A percentile compares a stretch with the other conserved stretches of the same genome.
These are phyloP conservation scores for Papilio dardanus DNA, from an alignment of 1,140 invertebrate genomes.

Conservation along the genomic window DNA sequence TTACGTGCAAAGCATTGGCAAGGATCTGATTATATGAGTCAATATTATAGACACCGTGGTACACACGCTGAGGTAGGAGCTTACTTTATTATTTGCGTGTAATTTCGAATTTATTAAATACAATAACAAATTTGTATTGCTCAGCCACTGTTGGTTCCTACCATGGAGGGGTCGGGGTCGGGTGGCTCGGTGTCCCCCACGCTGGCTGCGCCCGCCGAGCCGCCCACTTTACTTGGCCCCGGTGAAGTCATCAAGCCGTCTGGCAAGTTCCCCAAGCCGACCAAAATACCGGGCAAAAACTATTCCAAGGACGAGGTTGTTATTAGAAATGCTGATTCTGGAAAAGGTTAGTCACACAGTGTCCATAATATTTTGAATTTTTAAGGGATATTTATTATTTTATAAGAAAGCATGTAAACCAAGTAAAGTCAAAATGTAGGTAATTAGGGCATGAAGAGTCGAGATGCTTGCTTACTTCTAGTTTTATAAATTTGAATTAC, in stretches of 20 bases:
- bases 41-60: conserved; percentile 92
- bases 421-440: conserved; percentile 36
- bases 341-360: conserved; percentile 89
- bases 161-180: conserved; percentile 72
- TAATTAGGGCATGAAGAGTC: conserved; percentile 53
- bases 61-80: conserved; percentile 86
- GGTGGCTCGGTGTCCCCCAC: conserved; percentile 74
- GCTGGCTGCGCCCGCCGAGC: conserved; percentile 78
- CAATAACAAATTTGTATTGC: conserved; percentile 23
- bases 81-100: conserved; percentile 24
- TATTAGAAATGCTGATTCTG: conserved; percentile 96
- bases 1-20: conserved; percentile 93
- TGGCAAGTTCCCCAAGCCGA: conserved; percentile 94
- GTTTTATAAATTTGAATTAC: conserved; percentile 38
- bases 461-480: conserved; percentile 51
- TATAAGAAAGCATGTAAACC: conserved; percentile 7
- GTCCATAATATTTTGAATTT: conserved; percentile 22
- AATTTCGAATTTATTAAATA: not conserved
- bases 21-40: conserved; percentile 89
- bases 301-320: conserved; percentile 97
- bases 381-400: not conserved
- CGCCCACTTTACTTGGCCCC: conserved; percentile 85
- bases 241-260: conserved; percentile 94
- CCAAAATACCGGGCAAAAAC: conserved; percentile 94
- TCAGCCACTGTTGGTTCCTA: conserved; percentile 74